These are phyloP conservation scores for Mastigias papua DNA, from an alignment of 30 jellyfish, hydroid and myxozoan genomes.

Conservation along the genomic window DNA sequence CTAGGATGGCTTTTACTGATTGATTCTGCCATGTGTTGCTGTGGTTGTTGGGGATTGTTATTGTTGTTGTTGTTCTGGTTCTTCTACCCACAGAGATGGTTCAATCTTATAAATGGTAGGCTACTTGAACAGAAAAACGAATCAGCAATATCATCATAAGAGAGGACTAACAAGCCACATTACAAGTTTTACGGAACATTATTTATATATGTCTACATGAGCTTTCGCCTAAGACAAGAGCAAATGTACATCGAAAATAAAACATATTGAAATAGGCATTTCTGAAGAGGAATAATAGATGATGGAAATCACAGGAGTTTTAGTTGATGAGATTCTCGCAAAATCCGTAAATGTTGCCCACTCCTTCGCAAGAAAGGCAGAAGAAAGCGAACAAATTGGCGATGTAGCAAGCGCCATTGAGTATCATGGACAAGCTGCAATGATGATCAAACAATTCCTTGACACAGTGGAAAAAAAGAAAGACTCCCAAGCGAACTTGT, in stretches of 20 bases:
- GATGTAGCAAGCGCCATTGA: constrained; percentile 18
- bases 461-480: neutral
- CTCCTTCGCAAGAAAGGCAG: constrained; percentile 42
- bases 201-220: too few species aligned
- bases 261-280: too few species aligned
- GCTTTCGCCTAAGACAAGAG: too few species aligned
- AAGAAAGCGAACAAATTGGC: neutral
- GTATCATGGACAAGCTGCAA: constrained; percentile 14
- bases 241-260: too few species aligned
- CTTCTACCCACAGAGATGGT: too few species aligned
- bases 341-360: constrained; percentile 33
- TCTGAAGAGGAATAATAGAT: neutral
- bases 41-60: constrained; percentile 5
- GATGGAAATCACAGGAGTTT: constrained; percentile 9
- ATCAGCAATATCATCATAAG: too few species aligned
- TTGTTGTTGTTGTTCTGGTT: too few species aligned
- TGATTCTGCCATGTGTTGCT: neutral
- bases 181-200: too few species aligned
- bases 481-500: constrained; percentile 19
- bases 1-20: too few species aligned
- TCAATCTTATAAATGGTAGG: too few species aligned
- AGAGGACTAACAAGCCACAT: too few species aligned
- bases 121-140: too few species aligned
- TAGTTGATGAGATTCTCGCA: constrained; percentile 3
- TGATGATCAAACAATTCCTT: neutral